Evolutionary conservation across 2,113 vertebrate species (phyloP).

Genomic region (Tympanuchus pallidicinctus): DNA sequence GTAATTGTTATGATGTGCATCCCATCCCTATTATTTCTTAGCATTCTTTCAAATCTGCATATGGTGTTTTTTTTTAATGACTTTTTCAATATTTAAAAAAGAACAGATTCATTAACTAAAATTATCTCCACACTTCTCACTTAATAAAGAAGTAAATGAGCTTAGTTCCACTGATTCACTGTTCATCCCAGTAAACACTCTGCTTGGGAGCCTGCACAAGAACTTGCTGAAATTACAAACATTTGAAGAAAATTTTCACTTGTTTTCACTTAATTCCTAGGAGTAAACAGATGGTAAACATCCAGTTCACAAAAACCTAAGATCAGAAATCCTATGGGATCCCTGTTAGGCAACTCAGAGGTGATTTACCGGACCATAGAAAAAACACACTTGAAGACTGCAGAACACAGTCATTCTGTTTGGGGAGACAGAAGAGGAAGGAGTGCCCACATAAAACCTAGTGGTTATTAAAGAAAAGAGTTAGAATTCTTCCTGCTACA

Average conservation of each 20-base stretch:
- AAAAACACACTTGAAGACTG: background rate
- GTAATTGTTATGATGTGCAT: background rate
- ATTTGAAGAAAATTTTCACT: background rate
- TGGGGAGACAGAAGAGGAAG: background rate
- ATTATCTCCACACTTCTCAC: slow-evolving; percentile 36
- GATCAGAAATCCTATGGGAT: background rate
- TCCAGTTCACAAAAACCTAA: background rate
- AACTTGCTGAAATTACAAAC: background rate
- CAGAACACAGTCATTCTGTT: background rate
- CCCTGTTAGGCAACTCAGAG: background rate
- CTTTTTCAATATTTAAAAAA: background rate
- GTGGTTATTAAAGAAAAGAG: background rate
- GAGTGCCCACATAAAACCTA: background rate
- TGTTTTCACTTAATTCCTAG: background rate
- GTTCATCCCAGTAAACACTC: background rate
- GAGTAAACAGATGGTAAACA: background rate
- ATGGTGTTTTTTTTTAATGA: background rate
- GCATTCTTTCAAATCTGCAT: background rate
- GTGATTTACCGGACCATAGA: background rate
- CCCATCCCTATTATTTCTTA: background rate
- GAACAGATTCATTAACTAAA: slow-evolving; percentile 13
- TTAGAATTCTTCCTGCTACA: background rate
- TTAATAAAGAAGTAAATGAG: slow-evolving; percentile 14
- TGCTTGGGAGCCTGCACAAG: background rate
- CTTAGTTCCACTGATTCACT: background rate